phyloP scores from a whole-genome alignment of 2,797 vertebrate species.

The Sparus aurata region DNA sequence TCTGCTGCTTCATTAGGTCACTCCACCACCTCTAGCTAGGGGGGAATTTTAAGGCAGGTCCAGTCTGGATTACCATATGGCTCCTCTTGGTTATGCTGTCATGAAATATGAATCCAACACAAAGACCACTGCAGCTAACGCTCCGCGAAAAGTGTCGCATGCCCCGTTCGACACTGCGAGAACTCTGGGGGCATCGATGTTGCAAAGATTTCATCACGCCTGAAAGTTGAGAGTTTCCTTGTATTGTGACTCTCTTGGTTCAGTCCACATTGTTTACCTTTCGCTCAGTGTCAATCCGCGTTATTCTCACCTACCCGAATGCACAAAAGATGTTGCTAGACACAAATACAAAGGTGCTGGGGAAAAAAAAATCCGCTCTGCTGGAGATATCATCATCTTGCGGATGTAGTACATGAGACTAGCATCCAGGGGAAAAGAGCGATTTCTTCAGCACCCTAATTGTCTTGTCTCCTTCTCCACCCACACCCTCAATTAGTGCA shows the following conservation, averaged over 20 bases:
- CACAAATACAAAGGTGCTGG: constrained; percentile 25
- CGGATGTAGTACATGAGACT: constrained; percentile 6
- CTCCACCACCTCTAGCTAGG: constrained; percentile 65
- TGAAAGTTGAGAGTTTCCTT: constrained; percentile 43
- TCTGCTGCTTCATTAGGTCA: constrained; percentile 81
- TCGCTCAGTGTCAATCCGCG: constrained; percentile 20
- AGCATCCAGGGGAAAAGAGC: constrained; percentile 2
- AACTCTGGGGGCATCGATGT: constrained; percentile 49
- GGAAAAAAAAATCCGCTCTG: neutral
- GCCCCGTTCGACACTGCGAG: constrained; percentile 22
- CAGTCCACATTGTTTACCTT: constrained; percentile 57
- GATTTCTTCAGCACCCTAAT: constrained; percentile 33
- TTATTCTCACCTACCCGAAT: constrained; percentile 28
- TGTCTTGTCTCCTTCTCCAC: constrained; percentile 40
- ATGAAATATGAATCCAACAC: constrained; percentile 77
- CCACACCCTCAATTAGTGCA: constrained; percentile 55
- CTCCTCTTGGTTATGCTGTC: constrained; percentile 70
- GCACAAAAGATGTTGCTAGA: constrained; percentile 14
- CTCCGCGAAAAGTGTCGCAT: constrained; percentile 59
- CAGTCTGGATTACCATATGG: constrained; percentile 80
- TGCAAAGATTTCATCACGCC: constrained; percentile 78
- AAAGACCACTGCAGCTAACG: constrained; percentile 49
- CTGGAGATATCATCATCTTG: constrained; percentile 16
- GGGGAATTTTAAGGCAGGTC: constrained; percentile 73
- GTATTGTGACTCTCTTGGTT: constrained; percentile 16